Conservation (phyloP, 1,140 invertebrate genomes). For the Thaumetopoea pityocampa region DNA sequence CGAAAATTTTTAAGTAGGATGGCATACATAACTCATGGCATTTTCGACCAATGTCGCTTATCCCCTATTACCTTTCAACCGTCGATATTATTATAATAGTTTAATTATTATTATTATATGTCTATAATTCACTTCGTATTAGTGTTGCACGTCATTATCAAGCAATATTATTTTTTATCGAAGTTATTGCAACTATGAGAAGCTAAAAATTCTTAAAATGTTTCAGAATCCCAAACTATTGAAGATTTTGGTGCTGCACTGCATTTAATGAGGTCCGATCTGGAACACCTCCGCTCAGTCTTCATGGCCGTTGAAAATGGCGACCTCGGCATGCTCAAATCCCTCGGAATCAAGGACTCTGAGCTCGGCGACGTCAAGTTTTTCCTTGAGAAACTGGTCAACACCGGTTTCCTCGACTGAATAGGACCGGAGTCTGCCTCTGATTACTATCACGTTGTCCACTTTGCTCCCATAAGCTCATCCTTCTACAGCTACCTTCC, state of each 20-base stretch:
- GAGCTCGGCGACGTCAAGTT: constrained; percentile 98
- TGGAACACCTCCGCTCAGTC: constrained; percentile 94
- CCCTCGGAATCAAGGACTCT: constrained; percentile 95
- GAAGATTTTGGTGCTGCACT: constrained; percentile 93
- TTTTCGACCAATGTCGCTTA: too few relatives aligned
- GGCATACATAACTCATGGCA: too few relatives aligned
- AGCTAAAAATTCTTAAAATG: too few relatives aligned
- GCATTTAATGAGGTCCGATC: constrained; percentile 89
- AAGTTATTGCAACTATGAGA: too few relatives aligned
- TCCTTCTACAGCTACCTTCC: constrained; percentile 79
- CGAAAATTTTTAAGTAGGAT: too few relatives aligned
- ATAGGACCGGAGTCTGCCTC: constrained; percentile 81
- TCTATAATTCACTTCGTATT: too few relatives aligned
- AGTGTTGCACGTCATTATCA: too few relatives aligned
- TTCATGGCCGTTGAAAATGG: constrained; percentile 98
- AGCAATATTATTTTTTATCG: too few relatives aligned
- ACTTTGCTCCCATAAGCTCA: constrained; percentile 76
- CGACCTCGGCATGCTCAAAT: constrained; percentile 94
- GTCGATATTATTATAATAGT: too few relatives aligned
- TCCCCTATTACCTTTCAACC: too few relatives aligned
- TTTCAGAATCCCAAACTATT: constrained; percentile 95
- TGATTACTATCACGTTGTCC: constrained; percentile 79
- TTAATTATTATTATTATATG: too few relatives aligned
- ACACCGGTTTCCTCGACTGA: constrained; percentile 97
- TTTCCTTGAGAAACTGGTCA: constrained; percentile 96